These are phyloP conservation scores for Campylomormyrus tamandua DNA, from an alignment of 2,113 vertebrate species.

Conservation along the genomic window DNA sequence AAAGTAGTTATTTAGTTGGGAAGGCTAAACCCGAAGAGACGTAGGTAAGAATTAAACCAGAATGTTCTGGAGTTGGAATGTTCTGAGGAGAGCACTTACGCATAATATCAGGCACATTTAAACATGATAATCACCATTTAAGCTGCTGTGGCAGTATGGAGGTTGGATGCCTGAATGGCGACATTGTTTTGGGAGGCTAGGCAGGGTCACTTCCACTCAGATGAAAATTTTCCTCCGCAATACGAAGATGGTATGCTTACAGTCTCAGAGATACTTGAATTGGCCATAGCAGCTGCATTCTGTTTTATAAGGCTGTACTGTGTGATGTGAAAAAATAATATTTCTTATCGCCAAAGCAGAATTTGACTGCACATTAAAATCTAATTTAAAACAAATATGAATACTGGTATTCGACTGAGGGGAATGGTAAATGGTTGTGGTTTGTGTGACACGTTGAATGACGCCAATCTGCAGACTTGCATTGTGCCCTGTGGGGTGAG, in stretches of 20 bases:
- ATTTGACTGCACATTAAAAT: background rate
- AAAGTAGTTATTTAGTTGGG: background rate
- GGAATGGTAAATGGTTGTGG: background rate
- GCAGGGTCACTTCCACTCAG: background rate
- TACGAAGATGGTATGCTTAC: background rate
- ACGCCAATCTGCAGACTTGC: background rate
- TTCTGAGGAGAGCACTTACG: background rate
- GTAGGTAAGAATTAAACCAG: background rate
- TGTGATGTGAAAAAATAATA: background rate
- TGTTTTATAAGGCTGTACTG: background rate
- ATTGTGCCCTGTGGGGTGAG: background rate
- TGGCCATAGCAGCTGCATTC: background rate
- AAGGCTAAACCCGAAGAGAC: background rate
- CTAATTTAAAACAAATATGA: background rate
- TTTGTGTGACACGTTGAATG: background rate
- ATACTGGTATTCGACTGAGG: background rate
- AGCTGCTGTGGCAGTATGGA: background rate
- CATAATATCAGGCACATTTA: background rate
- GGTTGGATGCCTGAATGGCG: background rate
- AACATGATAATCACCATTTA: background rate
- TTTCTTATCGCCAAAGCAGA: background rate
- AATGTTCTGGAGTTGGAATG: background rate
- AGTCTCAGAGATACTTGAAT: background rate
- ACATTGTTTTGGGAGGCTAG: background rate
- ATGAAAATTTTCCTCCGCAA: background rate